A percentile compares a stretch with the other conserved stretches of the same genome.
These are phyloP conservation scores for Stylophora pistillata DNA, from an alignment of 64 coral and sea anemone species.

Conservation along the genomic window DNA sequence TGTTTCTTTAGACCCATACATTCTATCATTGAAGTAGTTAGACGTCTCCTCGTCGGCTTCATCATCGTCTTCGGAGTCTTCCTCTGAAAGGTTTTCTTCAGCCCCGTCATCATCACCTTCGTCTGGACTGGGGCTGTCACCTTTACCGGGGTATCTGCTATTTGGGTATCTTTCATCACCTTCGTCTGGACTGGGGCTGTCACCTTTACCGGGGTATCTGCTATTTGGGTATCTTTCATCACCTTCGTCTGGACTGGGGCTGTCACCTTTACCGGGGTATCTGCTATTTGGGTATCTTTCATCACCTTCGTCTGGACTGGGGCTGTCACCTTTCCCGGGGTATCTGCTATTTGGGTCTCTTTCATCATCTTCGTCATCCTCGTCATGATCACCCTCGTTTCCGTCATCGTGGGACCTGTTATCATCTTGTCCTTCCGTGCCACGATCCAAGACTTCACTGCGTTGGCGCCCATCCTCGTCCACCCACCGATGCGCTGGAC, in stretches of 20 bases:
- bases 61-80: not conserved
- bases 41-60: not conserved
- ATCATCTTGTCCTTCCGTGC: conserved; percentile 23
- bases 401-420: conserved; percentile 30
- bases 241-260: conserved; percentile 14
- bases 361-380: conserved; percentile 26
- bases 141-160: conserved; percentile 28
- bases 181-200: conserved; percentile 22
- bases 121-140: conserved; percentile 10
- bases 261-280: conserved; percentile 22
- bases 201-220: conserved; percentile 22
- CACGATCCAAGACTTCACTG: conserved; percentile 70
- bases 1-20: not conserved
- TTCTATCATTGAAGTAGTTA: not conserved
- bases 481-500: conserved; percentile 38
- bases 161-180: conserved; percentile 9
- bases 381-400: conserved; percentile 31
- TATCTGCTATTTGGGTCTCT: conserved; percentile 35
- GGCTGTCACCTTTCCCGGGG: conserved; percentile 12
- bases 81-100: not conserved
- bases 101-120: conserved; percentile 13
- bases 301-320: conserved; percentile 4
- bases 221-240: conserved; percentile 14
- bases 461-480: conserved; percentile 63
- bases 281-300: conserved; percentile 23